A percentile compares a stretch with the other conserved stretches of the same genome.
Evolutionary conservation across 2,888 invertebrate genomes (phyloP).

Genomic region (Zaprionus lineosus): DNA sequence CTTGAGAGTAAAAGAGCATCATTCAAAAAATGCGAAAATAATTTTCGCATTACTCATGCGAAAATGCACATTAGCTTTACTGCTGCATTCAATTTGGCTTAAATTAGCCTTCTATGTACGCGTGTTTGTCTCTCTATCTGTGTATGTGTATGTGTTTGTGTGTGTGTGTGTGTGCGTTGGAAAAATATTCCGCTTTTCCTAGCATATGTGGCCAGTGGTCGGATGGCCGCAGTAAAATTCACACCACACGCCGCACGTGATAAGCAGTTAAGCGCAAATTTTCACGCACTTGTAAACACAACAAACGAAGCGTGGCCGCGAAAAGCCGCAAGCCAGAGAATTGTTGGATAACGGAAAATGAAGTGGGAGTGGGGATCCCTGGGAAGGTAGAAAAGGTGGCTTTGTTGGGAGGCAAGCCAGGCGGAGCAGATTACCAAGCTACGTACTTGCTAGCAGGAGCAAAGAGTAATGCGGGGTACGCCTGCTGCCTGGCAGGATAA

Average conservation of each 20-base stretch:
- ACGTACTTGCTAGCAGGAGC: conserved; percentile 12
- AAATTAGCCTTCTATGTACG: conserved; percentile 44
- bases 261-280: conserved; percentile 76
- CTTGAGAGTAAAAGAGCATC: not conserved
- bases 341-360: too few relatives aligned
- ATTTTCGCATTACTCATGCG: conserved; percentile 24
- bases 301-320: conserved; percentile 69
- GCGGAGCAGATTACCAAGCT: not conserved
- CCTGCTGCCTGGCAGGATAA: conserved; percentile 60
- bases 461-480: conserved; percentile 13
- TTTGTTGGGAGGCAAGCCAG: not conserved
- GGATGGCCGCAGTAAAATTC: conserved; percentile 63
- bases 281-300: conserved; percentile 76
- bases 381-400: not conserved
- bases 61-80: conserved; percentile 37
- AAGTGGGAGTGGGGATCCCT: not conserved
- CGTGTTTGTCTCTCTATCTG: too few relatives aligned
- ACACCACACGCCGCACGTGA: conserved; percentile 66
- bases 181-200: conserved; percentile 24
- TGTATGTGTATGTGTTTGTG: conserved; percentile 11
- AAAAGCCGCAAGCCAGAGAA: conserved; percentile 56
- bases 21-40: not conserved
- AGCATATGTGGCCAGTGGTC: conserved; percentile 36
- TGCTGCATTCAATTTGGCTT: conserved; percentile 45
- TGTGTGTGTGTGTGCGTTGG: conserved; percentile 11